Conservation (phyloP, 2,888 invertebrate species). For the Drosophila rellima region DNA sequence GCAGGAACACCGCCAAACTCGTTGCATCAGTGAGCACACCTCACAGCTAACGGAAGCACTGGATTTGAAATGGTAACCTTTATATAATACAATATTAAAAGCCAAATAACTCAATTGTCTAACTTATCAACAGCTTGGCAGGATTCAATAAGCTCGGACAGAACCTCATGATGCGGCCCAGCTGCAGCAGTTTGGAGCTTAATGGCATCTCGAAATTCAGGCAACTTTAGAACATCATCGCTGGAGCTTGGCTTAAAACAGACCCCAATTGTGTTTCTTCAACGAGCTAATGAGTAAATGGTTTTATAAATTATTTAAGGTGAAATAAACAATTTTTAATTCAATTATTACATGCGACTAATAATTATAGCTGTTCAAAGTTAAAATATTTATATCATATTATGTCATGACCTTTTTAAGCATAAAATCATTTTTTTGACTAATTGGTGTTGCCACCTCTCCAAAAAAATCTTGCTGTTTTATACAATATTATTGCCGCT, state of each 20-base stretch:
- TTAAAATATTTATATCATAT: too few species aligned
- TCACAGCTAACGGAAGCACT: constrained; percentile 46
- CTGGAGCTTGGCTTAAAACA: neutral
- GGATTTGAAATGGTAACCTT: constrained; percentile 35
- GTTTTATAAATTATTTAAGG: constrained; percentile 5
- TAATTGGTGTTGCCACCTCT: too few species aligned
- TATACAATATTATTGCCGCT: too few species aligned
- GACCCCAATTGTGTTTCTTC: neutral
- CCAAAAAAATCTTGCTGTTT: too few species aligned
- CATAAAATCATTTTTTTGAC: too few species aligned
- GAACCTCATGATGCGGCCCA: constrained; percentile 21
- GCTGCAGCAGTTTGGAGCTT: constrained; percentile 39
- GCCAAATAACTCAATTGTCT: neutral
- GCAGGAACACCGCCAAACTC: constrained; percentile 7
- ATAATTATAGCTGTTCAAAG: neutral
- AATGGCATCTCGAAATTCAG: constrained; percentile 12
- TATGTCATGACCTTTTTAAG: too few species aligned
- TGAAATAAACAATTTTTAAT: constrained; percentile 4
- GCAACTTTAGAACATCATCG: constrained; percentile 16
- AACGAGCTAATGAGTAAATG: constrained; percentile 10
- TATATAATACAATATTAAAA: neutral
- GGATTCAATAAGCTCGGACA: constrained; percentile 10
- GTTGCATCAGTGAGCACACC: constrained; percentile 31
- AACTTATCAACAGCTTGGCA: constrained; percentile 24
- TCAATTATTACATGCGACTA: neutral